A percentile compares a stretch with the other conserved stretches of the same genome.
Conservation (phyloP, 2,113 vertebrate genomes). For the Ginglymostoma cirratum region DNA sequence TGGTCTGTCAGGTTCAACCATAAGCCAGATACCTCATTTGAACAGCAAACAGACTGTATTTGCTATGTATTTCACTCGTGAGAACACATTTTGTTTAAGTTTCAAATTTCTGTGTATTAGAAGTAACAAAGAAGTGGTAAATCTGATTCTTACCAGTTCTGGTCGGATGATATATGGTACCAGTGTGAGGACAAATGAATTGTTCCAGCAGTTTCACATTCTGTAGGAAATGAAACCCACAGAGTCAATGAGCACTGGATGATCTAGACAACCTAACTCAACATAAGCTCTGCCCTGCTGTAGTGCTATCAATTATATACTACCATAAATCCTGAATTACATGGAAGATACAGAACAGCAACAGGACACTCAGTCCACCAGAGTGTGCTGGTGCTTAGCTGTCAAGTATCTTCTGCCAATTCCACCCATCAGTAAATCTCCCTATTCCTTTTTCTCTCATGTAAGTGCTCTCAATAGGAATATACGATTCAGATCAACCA, state of each 20-base stretch:
- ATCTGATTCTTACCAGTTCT: constrained; percentile 59
- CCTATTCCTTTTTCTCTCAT: too few species aligned
- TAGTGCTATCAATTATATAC: neutral
- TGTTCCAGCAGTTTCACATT: constrained; percentile 80
- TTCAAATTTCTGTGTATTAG: neutral
- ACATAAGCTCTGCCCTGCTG: neutral
- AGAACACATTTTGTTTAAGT: too few species aligned
- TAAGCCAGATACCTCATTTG: neutral
- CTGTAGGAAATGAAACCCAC: constrained; percentile 48
- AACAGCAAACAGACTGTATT: neutral
- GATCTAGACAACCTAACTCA: neutral
- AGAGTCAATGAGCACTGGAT: neutral
- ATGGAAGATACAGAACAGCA: neutral
- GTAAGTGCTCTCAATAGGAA: too few species aligned
- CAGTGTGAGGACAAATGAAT: constrained; percentile 71
- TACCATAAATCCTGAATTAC: neutral
- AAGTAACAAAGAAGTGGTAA: neutral
- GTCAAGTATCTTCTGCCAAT: neutral
- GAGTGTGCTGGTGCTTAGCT: neutral
- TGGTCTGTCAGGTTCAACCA: neutral
- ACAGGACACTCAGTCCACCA: neutral
- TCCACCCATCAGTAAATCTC: too few species aligned
- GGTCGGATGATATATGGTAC: constrained; percentile 62
- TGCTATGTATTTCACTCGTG: neutral
- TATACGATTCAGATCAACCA: neutral